phyloP scores from a whole-genome alignment of 1,140 invertebrate species.

The Paralvinella palmiformis region DNA sequence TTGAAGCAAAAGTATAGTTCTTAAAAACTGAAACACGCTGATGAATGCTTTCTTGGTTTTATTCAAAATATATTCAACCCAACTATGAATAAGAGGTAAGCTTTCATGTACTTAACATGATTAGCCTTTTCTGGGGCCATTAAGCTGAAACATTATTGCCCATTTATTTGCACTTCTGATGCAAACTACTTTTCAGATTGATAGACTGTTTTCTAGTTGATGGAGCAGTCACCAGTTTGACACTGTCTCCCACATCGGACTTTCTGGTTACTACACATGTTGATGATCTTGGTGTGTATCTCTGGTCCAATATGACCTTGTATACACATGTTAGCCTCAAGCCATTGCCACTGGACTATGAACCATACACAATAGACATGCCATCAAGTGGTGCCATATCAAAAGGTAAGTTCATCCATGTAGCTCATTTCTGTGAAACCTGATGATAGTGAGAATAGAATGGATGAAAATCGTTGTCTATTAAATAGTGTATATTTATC shows the following conservation, averaged over 20 bases:
- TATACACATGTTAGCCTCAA: conserved; percentile 72
- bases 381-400: conserved; percentile 48
- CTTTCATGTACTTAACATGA: no score
- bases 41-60: no score
- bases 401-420: conserved; percentile 12
- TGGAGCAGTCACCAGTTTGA: conserved; percentile 61
- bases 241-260: conserved; percentile 84
- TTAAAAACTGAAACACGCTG: no score
- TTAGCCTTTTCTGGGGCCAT: no score
- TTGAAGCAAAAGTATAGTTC: no score
- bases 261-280: conserved; percentile 84
- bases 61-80: no score
- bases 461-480: no score
- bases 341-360: conserved; percentile 59
- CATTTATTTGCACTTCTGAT: no score
- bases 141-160: no score
- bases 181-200: conserved; percentile 27
- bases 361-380: conserved; percentile 58
- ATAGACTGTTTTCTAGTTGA: conserved; percentile 46
- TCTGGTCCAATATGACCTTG: conserved; percentile 88
- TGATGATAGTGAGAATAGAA: neutral
- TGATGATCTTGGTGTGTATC: conserved; percentile 79
- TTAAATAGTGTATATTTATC: no score
- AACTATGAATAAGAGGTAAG: no score
- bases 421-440: conserved; percentile 4